Evolutionary conservation across 2,888 invertebrate species (phyloP), one percentile per base, ranked within the genome.

Genomic region (Hypena proboscidalis): DNA sequence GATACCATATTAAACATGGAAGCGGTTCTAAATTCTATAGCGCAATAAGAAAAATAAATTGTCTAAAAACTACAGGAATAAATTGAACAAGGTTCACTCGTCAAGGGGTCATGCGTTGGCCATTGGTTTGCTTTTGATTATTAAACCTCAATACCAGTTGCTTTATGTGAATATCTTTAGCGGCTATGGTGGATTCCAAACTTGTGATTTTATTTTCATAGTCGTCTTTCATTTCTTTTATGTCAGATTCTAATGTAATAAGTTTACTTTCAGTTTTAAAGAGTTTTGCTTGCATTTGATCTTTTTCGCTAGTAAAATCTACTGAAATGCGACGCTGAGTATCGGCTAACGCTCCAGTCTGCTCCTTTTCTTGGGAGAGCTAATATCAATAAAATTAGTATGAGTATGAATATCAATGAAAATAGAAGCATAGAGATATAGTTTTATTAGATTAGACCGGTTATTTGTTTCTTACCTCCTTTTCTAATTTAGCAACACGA

Each of bases 91-190:
- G 15, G 34, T 22, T 20, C 17, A 15, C 8, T 26, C 20, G n/a
- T 9, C 7, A 32, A 15, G 39, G 56, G 42, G 34, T 15, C 69
- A 64, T 68, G 74, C 70, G 48, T 56, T 57, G 61, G n/a, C n/a
- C n/a, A n/a, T n/a, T n/a, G n/a, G n/a, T n/a, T n/a, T n/a, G n/a
- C n/a, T n/a, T n/a, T 11, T 13, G 19, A 7, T 6, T 30, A 15
- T 14, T 15, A 7, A 17, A 38, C 34, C 41, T 9, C 64, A 67
- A 62, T 92, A 94, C 94, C 92, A 94, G 83, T 83, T 93, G 92
- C 65, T 93, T 92, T 57, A 94, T 92, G 74, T 92, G 90, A 67
- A 85, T 87, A 60, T 92, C 92, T 88, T 93, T 94, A 21, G 91
- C 90, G 41, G 91, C 85, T 73, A 93, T 84, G 42, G 89, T 92